Conservation (phyloP, 2,113 vertebrate genomes). For the Castor canadensis region DNA sequence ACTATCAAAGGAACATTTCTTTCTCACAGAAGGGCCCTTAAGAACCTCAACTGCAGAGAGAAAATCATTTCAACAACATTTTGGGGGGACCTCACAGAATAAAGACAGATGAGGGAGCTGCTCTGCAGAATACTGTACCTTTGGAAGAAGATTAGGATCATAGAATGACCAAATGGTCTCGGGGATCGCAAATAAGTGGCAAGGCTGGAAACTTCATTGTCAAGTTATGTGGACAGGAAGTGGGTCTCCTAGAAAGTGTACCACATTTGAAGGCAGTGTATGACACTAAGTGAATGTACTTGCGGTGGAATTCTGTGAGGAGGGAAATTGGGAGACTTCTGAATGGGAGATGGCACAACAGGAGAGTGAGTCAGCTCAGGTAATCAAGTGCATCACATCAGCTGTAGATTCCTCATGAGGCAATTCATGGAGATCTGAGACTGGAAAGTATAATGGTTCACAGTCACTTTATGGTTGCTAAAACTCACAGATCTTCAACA, state of each 20-base stretch:
- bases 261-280: constrained; percentile 84
- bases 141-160: constrained; percentile 86
- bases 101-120: constrained; percentile 80
- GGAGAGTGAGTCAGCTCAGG: constrained; percentile 85
- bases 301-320: constrained; percentile 85
- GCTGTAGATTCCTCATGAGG: constrained; percentile 86
- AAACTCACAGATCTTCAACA: constrained; percentile 84
- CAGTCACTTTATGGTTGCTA: constrained; percentile 81
- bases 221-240: constrained; percentile 24
- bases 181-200: constrained; percentile 84
- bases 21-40: constrained; percentile 62
- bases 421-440: constrained; percentile 87
- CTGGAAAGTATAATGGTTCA: constrained; percentile 90
- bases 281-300: constrained; percentile 81
- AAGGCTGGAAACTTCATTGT: constrained; percentile 84
- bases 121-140: constrained; percentile 86
- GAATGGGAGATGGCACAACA: constrained; percentile 79
- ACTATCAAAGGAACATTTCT: neutral
- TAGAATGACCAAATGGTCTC: constrained; percentile 84
- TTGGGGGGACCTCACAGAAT: constrained; percentile 56
- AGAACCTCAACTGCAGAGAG: neutral
- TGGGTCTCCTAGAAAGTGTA: too few relatives aligned
- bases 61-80: neutral
- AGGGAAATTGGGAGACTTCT: constrained; percentile 86
- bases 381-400: constrained; percentile 84